A percentile compares a stretch with the other conserved stretches of the same genome.
These are phyloP conservation scores for Kuschelorhynchus macadamiae DNA, from an alignment of 2,888 invertebrate species.

Conservation along the genomic window DNA sequence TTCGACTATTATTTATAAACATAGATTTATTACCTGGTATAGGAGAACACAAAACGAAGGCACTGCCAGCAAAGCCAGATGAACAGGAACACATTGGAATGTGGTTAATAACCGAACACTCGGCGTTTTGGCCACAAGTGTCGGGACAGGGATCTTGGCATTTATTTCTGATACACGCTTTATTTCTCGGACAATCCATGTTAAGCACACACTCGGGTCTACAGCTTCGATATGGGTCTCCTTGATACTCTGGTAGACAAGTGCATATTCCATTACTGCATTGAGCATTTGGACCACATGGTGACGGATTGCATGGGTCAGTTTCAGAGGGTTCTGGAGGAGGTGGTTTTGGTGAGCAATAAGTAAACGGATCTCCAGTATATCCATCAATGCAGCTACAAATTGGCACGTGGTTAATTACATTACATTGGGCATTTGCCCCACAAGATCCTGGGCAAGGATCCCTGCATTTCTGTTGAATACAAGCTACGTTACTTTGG, in stretches of 20 bases:
- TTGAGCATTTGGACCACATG: constrained; percentile 76
- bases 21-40: constrained; percentile 67
- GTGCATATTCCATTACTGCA: constrained; percentile 79
- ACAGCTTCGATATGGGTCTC: constrained; percentile 79
- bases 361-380: constrained; percentile 83
- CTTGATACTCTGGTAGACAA: constrained; percentile 78
- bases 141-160: constrained; percentile 82
- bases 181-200: constrained; percentile 79
- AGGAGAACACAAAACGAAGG: constrained; percentile 77
- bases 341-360: constrained; percentile 73
- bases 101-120: constrained; percentile 82
- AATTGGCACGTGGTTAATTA: constrained; percentile 82
- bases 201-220: constrained; percentile 83
- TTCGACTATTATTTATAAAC: neutral
- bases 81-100: constrained; percentile 84
- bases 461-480: constrained; percentile 81
- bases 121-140: constrained; percentile 82
- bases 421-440: constrained; percentile 79
- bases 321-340: constrained; percentile 42
- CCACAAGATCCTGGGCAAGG: constrained; percentile 87
- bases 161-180: constrained; percentile 79
- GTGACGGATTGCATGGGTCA: constrained; percentile 76
- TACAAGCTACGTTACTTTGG: constrained; percentile 79
- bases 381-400: constrained; percentile 82
- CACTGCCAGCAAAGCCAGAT: constrained; percentile 79